Conservation (phyloP, 2,888 invertebrate genomes). For the Athalia circularis region DNA sequence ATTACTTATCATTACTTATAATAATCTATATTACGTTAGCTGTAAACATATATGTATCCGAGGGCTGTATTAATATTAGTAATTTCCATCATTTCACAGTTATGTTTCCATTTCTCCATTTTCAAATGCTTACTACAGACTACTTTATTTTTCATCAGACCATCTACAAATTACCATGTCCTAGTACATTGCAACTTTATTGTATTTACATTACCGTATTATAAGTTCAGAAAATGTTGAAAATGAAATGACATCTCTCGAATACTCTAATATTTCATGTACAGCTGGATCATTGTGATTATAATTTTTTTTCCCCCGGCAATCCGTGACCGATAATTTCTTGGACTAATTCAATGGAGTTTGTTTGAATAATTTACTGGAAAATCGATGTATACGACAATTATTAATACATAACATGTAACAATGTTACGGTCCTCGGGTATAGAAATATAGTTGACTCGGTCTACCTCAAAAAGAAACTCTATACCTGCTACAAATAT, state of each 20-base stretch:
- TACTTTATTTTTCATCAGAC: too few species aligned
- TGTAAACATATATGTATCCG: constrained; percentile 59
- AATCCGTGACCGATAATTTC: neutral
- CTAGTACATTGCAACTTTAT: too few species aligned
- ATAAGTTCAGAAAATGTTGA: too few species aligned
- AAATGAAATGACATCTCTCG: too few species aligned
- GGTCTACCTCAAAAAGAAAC: constrained; percentile 70
- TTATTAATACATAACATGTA: neutral
- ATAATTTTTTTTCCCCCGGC: neutral
- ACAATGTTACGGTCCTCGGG: constrained; percentile 50
- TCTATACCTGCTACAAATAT: constrained; percentile 64
- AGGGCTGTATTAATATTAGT: constrained; percentile 53
- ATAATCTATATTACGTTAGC: constrained; percentile 56
- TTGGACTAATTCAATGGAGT: neutral
- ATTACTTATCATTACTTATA: constrained; percentile 61
- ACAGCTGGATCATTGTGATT: neutral
- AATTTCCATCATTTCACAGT: neutral
- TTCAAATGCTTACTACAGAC: too few species aligned
- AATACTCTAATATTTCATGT: too few species aligned
- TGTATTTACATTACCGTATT: too few species aligned
- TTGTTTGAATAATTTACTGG: neutral
- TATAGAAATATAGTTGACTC: constrained; percentile 62
- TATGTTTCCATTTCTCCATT: too few species aligned
- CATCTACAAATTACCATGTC: too few species aligned
- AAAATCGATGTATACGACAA: neutral